Conservation (phyloP, 2,888 invertebrate genomes). For the Rhyacophila evoluta region DNA sequence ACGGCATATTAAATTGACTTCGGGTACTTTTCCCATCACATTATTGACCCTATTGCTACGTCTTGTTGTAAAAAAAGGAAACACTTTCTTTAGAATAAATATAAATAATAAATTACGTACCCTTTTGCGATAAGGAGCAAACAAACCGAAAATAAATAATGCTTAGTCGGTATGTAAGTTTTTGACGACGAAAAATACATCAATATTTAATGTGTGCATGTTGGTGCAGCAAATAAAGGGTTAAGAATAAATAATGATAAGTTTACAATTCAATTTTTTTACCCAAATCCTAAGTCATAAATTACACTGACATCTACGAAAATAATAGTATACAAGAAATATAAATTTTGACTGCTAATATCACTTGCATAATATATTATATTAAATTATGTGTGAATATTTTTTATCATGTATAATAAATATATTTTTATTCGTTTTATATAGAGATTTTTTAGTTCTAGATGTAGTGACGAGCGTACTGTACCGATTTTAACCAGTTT, state of each 20-base stretch:
- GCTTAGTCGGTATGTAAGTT: not conserved
- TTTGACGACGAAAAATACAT: not conserved
- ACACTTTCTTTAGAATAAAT: constrained; percentile 12
- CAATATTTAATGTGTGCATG: not conserved
- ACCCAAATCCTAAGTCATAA: too few relatives aligned
- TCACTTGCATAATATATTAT: too few relatives aligned
- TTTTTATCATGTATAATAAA: too few relatives aligned
- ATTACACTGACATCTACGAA: too few relatives aligned
- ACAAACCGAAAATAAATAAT: not conserved
- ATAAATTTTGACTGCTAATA: too few relatives aligned
- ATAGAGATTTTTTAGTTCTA: too few relatives aligned
- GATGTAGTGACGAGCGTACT: too few relatives aligned
- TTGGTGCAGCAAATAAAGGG: not conserved
- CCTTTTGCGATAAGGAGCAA: not conserved
- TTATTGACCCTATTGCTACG: not conserved
- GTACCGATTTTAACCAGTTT: too few relatives aligned
- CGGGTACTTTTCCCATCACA: not conserved
- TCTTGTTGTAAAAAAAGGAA: not conserved
- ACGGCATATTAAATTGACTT: constrained; percentile 13
- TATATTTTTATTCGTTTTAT: too few relatives aligned
- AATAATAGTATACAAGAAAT: too few relatives aligned
- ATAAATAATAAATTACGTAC: constrained; percentile 13
- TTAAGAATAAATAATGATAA: not conserved
- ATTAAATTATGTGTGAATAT: too few relatives aligned
- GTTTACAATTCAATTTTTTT: too few relatives aligned